Evolutionary conservation across 2,888 invertebrate species (phyloP).

Genomic region (Apotomis betuletana): DNA sequence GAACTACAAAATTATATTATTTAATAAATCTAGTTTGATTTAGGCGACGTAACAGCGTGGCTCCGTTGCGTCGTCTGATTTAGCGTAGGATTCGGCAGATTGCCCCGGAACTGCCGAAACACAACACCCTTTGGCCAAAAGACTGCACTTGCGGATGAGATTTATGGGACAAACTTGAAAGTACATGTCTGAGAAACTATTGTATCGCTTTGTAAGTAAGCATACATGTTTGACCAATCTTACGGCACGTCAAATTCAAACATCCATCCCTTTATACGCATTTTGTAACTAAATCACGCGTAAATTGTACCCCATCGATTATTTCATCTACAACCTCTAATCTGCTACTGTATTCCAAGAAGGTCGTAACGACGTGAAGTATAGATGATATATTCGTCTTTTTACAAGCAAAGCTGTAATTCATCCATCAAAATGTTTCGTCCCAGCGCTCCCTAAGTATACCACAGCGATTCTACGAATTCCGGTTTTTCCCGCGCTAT

Average conservation of each 20-base stretch:
- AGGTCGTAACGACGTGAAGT: neutral
- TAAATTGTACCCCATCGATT: slow-evolving; percentile 5
- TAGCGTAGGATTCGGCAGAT: too few species aligned
- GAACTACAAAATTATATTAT: too few species aligned
- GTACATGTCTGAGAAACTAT: too few species aligned
- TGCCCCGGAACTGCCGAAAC: too few species aligned
- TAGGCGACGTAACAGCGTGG: too few species aligned
- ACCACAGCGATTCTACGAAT: slow-evolving; percentile 51
- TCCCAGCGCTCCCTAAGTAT: slow-evolving; percentile 49
- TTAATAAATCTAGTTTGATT: too few species aligned
- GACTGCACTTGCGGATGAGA: too few species aligned
- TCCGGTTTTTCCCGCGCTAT: slow-evolving; percentile 57
- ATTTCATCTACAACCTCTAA: slow-evolving; percentile 2
- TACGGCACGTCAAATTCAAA: slow-evolving; percentile 4
- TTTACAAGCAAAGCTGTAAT: slow-evolving; percentile 14
- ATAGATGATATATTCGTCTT: neutral
- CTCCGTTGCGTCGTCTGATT: too few species aligned
- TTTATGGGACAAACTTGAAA: too few species aligned
- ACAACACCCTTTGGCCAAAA: too few species aligned
- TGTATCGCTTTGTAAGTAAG: too few species aligned
- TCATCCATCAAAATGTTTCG: slow-evolving; percentile 41
- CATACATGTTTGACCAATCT: neutral
- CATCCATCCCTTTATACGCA: slow-evolving; percentile 7
- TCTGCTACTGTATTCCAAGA: neutral
- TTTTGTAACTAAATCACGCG: slow-evolving; percentile 1